Evolutionary conservation across 1,140 invertebrate genomes (phyloP).

Genomic region (Aplysia californica): DNA sequence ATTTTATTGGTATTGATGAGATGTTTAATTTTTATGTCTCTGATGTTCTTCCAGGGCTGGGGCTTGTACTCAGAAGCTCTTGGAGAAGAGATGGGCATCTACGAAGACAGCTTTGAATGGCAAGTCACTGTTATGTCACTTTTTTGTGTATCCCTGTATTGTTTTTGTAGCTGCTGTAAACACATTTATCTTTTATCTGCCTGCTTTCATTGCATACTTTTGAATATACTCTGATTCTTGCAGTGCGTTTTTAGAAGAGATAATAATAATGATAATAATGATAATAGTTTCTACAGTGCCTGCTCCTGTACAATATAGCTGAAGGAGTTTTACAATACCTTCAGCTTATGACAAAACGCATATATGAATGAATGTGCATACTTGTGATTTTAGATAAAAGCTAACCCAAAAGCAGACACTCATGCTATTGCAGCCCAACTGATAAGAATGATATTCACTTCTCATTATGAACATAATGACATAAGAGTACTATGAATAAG

Average conservation of each 20-base stretch:
- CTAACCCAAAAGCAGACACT: no score
- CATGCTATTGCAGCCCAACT: no score
- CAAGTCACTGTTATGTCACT: slow-evolving; percentile 41
- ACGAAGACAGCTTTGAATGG: slow-evolving; percentile 59
- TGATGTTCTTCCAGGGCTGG: slow-evolving; percentile 61
- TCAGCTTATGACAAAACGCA: no score
- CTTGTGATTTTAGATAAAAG: no score
- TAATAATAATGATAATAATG: background rate
- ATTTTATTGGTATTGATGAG: no score
- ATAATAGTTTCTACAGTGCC: no score
- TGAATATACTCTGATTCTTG: background rate
- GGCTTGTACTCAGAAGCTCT: slow-evolving; percentile 66
- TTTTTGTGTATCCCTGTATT: background rate
- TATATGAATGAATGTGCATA: no score
- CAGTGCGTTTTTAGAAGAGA: background rate
- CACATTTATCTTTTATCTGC: background rate
- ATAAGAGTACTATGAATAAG: no score
- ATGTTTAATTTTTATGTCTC: background rate
- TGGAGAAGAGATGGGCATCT: slow-evolving; percentile 66
- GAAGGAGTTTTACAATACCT: no score
- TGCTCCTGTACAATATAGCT: no score
- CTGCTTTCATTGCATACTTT: background rate
- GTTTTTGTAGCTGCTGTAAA: background rate
- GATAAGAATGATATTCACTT: no score
- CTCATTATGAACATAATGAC: no score